These are phyloP conservation scores for Diloba caeruleocephala DNA, from an alignment of 2,888 invertebrate species.

Conservation along the genomic window DNA sequence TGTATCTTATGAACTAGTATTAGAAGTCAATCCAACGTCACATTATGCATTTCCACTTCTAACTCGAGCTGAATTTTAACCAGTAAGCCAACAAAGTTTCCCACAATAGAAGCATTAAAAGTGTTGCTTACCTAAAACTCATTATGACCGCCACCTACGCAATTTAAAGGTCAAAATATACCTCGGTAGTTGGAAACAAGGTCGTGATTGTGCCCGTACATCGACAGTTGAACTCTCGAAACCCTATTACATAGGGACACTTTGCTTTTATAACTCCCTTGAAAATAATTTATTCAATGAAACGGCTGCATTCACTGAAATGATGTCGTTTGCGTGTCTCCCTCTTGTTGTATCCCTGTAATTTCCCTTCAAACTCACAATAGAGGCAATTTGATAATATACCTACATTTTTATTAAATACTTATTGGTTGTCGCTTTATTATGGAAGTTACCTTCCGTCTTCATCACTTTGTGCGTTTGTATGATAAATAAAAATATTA, in stretches of 20 bases:
- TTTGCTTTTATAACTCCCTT: slow-evolving; percentile 60
- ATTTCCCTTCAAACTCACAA: slow-evolving; percentile 55
- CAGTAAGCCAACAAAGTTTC: background rate
- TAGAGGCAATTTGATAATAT: slow-evolving; percentile 49
- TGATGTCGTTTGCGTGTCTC: slow-evolving; percentile 57
- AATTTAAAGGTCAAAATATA: slow-evolving; percentile 32
- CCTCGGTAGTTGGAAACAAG: slow-evolving; percentile 16
- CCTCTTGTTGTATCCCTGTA: slow-evolving; percentile 32
- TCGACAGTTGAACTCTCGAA: slow-evolving; percentile 41
- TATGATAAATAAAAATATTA: background rate
- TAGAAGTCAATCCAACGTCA: too few relatives aligned
- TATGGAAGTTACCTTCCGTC: slow-evolving; percentile 6
- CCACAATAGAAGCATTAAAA: slow-evolving; percentile 27
- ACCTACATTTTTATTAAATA: slow-evolving; percentile 45
- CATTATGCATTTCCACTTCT: background rate
- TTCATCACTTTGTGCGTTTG: slow-evolving; percentile 3
- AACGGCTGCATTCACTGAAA: slow-evolving; percentile 57
- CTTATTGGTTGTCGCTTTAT: slow-evolving; percentile 41
- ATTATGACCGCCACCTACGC: slow-evolving; percentile 34
- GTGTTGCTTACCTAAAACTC: slow-evolving; percentile 39
- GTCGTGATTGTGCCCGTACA: slow-evolving; percentile 36
- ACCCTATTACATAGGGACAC: slow-evolving; percentile 47
- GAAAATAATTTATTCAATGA: slow-evolving; percentile 63
- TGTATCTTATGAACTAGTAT: too few relatives aligned
- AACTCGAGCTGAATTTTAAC: slow-evolving; percentile 8